Conservation (phyloP, 1,140 invertebrate species). For the Cephus cinctus region DNA sequence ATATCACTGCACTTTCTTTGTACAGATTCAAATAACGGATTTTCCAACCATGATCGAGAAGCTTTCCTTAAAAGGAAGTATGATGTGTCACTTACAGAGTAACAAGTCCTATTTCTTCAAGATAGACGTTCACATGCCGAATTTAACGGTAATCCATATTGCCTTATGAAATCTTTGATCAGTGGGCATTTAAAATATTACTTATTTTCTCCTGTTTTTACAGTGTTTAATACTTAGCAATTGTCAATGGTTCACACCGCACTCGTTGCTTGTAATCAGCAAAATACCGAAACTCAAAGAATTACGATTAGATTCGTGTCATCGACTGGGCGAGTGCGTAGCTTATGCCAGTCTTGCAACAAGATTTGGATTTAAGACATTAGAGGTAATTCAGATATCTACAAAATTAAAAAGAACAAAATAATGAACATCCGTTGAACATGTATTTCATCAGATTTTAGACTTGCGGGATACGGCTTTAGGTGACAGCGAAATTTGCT, state of each 20-base stretch:
- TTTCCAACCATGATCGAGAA: constrained; percentile 60
- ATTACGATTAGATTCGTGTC: constrained; percentile 63
- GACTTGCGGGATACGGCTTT: constrained; percentile 67
- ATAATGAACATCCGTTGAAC: constrained; percentile 6
- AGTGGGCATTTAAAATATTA: not conserved
- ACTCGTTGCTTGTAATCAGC: constrained; percentile 68
- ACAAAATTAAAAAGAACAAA: not conserved
- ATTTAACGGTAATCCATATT: constrained; percentile 56
- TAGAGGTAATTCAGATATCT: constrained; percentile 56
- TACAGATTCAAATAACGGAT: constrained; percentile 54
- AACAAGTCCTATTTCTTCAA: constrained; percentile 61
- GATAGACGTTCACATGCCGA: constrained; percentile 58
- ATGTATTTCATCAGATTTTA: constrained; percentile 52
- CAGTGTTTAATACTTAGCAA: constrained; percentile 66
- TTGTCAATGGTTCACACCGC: constrained; percentile 70
- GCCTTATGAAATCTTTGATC: not conserved
- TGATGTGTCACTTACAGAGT: constrained; percentile 51
- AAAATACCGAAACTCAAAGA: constrained; percentile 64
- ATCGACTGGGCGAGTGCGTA: constrained; percentile 66
- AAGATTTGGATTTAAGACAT: constrained; percentile 67
- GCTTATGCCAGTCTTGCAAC: constrained; percentile 72
- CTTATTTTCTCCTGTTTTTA: constrained; percentile 20
- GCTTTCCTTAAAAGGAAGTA: constrained; percentile 59
- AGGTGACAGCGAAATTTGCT: constrained; percentile 67
- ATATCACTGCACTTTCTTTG: constrained; percentile 1